Evolutionary conservation across 2,113 vertebrate species (phyloP).

Genomic region (Arenaria interpres): DNA sequence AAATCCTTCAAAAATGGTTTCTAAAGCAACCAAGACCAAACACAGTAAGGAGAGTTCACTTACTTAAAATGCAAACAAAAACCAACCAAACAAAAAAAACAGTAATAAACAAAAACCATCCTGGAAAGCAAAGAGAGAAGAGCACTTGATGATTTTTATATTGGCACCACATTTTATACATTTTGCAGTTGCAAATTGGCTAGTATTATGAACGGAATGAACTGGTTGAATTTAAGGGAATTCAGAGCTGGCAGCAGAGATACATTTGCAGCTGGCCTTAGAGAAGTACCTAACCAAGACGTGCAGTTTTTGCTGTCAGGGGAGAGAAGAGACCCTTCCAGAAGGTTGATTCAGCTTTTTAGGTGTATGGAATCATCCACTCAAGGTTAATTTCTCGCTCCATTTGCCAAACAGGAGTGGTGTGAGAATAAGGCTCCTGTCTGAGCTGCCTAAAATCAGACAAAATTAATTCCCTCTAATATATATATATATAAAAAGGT

Average conservation of each 20-base stretch:
- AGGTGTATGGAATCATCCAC: background rate
- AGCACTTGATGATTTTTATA: background rate
- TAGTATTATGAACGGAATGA: background rate
- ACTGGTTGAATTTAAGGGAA: background rate
- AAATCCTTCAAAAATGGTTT: conserved; percentile 5
- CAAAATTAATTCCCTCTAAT: background rate
- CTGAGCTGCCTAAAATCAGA: background rate
- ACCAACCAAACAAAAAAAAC: background rate
- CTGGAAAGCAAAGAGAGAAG: background rate
- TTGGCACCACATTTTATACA: background rate
- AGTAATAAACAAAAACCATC: background rate
- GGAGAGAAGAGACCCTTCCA: background rate
- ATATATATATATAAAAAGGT: background rate
- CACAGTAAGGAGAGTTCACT: background rate
- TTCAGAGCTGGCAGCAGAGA: background rate
- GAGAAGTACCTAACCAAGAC: background rate
- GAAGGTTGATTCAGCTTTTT: background rate
- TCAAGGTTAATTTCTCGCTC: background rate
- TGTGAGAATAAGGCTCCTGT: background rate
- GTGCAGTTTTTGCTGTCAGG: background rate
- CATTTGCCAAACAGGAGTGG: background rate
- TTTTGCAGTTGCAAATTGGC: background rate
- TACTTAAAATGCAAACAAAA: background rate
- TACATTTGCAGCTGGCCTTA: background rate
- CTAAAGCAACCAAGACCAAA: background rate